These are phyloP conservation scores for Drymodes brunneopygia DNA, from an alignment of 2,113 vertebrate genomes.

Conservation along the genomic window DNA sequence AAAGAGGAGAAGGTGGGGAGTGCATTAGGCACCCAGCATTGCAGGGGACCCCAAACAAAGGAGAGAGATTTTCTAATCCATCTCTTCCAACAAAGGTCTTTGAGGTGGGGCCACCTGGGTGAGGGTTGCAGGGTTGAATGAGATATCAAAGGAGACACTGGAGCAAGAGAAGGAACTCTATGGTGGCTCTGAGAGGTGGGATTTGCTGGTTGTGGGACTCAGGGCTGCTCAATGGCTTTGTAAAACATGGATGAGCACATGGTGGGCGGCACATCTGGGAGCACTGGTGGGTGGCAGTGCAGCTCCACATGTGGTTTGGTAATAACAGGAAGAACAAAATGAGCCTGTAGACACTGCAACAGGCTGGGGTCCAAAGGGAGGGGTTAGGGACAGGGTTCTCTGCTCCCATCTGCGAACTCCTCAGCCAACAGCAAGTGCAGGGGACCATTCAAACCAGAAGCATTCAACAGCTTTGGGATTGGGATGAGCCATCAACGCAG, in stretches of 20 bases:
- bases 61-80: neutral
- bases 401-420: neutral
- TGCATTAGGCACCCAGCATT: neutral
- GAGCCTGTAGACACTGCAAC: neutral
- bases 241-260: neutral
- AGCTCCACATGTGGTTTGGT: neutral
- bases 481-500: neutral
- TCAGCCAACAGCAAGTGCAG: neutral
- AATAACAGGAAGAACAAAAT: slow-evolving; percentile 19
- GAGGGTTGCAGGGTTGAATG: neutral
- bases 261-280: neutral
- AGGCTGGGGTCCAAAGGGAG: neutral
- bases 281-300: neutral
- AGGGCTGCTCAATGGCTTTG: neutral
- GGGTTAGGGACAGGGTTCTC: neutral
- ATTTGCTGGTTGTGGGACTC: neutral
- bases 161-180: neutral
- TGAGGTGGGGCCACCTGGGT: neutral
- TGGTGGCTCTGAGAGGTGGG: neutral
- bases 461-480: neutral
- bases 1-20: neutral
- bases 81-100: neutral
- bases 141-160: neutral
- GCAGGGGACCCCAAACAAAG: neutral
- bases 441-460: neutral